These are phyloP conservation scores for Hyles euphorbiae DNA, from an alignment of 1,140 invertebrate species.

Conservation along the genomic window DNA sequence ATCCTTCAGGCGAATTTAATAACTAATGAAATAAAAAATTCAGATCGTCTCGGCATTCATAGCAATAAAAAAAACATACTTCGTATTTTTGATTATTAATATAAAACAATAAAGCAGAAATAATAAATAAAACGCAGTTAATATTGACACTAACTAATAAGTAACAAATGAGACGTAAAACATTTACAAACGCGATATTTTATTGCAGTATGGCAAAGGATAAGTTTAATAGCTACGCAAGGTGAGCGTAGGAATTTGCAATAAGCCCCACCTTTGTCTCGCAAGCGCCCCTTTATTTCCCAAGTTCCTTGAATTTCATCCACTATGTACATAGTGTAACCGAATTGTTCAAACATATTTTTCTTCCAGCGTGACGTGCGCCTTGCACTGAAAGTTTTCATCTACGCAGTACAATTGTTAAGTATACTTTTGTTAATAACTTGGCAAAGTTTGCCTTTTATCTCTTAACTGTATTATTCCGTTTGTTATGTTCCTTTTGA, in stretches of 20 bases:
- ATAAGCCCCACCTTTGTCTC: slow-evolving; percentile 67
- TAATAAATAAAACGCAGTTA: no score
- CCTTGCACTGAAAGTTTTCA: slow-evolving; percentile 17
- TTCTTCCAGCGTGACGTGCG: slow-evolving; percentile 26
- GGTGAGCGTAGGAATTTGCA: slow-evolving; percentile 66
- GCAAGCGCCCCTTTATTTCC: slow-evolving; percentile 60
- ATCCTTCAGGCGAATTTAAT: no score
- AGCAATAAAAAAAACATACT: no score
- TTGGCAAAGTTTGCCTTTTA: no score
- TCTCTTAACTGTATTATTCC: not conserved
- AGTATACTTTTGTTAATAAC: no score
- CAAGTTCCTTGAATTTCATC: slow-evolving; percentile 66
- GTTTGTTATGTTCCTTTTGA: not conserved
- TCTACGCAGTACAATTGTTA: not conserved
- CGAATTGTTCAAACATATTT: slow-evolving; percentile 30
- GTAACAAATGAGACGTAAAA: no score
- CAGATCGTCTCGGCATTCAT: no score
- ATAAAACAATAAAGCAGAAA: no score
- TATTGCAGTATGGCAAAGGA: slow-evolving; percentile 42
- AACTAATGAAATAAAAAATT: no score
- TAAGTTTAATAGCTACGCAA: slow-evolving; percentile 53
- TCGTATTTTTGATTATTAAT: no score
- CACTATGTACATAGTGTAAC: slow-evolving; percentile 43
- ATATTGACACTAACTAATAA: no score
- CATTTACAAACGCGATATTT: slow-evolving; percentile 48